Percentiles rank a stretch among this genome's conserved stretches.
phyloP scores from a whole-genome alignment of 2,797 vertebrate species.

The Merluccius polli region DNA sequence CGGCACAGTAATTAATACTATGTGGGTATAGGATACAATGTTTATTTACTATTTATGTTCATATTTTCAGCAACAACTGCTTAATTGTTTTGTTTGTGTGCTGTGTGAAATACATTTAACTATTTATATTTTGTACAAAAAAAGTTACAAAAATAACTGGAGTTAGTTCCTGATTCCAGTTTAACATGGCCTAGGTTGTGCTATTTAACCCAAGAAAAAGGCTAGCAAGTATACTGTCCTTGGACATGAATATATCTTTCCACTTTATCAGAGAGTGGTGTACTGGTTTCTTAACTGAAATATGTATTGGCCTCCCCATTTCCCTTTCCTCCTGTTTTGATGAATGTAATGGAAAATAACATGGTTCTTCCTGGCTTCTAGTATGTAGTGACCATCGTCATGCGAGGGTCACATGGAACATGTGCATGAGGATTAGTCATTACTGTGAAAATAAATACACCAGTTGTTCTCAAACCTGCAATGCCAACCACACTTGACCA shows the following conservation, averaged over 20 bases:
- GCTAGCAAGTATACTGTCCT: background rate
- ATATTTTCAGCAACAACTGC: no score
- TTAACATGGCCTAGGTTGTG: background rate
- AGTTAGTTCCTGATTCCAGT: no score
- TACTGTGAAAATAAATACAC: background rate
- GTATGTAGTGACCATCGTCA: background rate
- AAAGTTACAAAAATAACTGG: no score
- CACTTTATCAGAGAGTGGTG: background rate
- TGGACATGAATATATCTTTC: background rate
- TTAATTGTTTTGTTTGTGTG: no score
- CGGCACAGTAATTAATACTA: background rate
- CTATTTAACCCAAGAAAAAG: background rate
- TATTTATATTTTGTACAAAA: no score
- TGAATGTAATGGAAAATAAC: constrained; percentile 1
- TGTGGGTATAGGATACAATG: background rate
- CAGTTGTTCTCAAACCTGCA: background rate
- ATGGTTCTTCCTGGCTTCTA: background rate
- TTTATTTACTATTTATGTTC: no score
- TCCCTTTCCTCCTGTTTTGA: constrained; percentile 3
- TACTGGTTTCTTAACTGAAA: background rate
- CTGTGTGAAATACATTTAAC: no score
- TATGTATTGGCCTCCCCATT: background rate
- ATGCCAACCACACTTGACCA: background rate
- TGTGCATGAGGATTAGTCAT: background rate
- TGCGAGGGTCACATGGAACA: constrained; percentile 1